Base-by-base conservation (phyloP, 2,797 vertebrate genomes). In the Sebastes wilsoni region DNA sequence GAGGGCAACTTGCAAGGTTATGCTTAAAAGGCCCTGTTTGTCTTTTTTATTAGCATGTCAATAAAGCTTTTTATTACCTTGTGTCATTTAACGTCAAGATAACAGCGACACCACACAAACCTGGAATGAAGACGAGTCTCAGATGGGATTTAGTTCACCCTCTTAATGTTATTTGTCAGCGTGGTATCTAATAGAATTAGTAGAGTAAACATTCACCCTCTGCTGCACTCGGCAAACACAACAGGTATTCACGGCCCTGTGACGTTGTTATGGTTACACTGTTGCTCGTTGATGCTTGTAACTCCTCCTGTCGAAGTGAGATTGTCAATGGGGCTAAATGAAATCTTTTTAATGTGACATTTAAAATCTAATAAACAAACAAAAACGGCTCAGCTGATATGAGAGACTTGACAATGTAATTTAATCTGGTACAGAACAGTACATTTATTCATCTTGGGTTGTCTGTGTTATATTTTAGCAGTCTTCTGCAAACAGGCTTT, bases 121-220 rank as follows among this genome's bases (percentile, higher is more conserved):
- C 20, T 62, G 25, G 49, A 67, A 79, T 58, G 55, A 79, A 55
- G 75, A 76, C 64, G 70, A 6, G 4, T 38, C 59, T 55, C 32
- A 10, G 34, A 66, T 13, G 7, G 27, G 70, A 59, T 72, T 65
- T 42, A 23, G 18, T 54, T 80, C 25, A 36, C n/a, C 36, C 8
- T 67, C 18, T 80, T 9, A 25, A 38, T 70, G 52, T 58, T 46
- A 65, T 86, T 82, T 82, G 58, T 80, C 65, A 75, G 42, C 30
- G 27, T 10, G 10, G 11, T 28, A 27, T 70, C 52, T 71, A 73
- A 89, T 71, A 78, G 23, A 82, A 87, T 88, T 75, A 82, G 25
- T 38, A 83, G 81, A 78, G 74, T 77, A 72, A 84, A 88, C 68
- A 76, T 34, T 65, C 59, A 71, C 60, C 66, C 61, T 78, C 59